A percentile compares a stretch with the other conserved stretches of the same genome.
phyloP scores from a whole-genome alignment of 1,140 invertebrate species.

The Polypedilum pembai region DNA sequence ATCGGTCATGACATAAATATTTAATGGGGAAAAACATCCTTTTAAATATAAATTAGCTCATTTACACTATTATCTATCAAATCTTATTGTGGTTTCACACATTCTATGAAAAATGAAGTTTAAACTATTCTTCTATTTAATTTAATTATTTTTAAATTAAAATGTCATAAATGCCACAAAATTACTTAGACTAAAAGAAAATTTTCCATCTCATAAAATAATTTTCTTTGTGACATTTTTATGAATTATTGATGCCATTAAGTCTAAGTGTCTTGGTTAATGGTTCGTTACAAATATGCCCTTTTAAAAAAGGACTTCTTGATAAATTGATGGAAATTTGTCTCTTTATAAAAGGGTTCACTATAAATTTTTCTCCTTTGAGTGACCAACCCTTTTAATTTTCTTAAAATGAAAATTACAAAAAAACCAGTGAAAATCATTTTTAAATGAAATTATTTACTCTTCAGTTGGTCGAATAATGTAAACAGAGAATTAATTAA shows the following conservation, averaged over 20 bases:
- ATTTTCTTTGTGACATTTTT: constrained; percentile 3
- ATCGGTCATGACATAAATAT: constrained; percentile 6
- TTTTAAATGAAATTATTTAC: constrained; percentile 20
- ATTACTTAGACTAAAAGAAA: too few relatives aligned
- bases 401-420: background rate
- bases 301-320: background rate
- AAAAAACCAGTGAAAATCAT: background rate
- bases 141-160: background rate
- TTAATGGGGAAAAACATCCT: background rate
- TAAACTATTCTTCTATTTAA: background rate
- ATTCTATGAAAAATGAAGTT: too few relatives aligned
- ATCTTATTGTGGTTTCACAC: background rate
- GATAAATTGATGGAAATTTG: background rate
- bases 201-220: constrained; percentile 5
- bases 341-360: background rate
- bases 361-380: background rate
- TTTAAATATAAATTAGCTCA: constrained; percentile 6
- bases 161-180: background rate
- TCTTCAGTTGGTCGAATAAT: background rate
- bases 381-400: background rate
- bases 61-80: background rate
- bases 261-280: constrained; percentile 7
- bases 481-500: constrained; percentile 19
- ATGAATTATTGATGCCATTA: constrained; percentile 18
- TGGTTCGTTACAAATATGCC: background rate